These are phyloP conservation scores for Lottia scabra DNA, from an alignment of 2,888 invertebrate species.

Conservation along the genomic window DNA sequence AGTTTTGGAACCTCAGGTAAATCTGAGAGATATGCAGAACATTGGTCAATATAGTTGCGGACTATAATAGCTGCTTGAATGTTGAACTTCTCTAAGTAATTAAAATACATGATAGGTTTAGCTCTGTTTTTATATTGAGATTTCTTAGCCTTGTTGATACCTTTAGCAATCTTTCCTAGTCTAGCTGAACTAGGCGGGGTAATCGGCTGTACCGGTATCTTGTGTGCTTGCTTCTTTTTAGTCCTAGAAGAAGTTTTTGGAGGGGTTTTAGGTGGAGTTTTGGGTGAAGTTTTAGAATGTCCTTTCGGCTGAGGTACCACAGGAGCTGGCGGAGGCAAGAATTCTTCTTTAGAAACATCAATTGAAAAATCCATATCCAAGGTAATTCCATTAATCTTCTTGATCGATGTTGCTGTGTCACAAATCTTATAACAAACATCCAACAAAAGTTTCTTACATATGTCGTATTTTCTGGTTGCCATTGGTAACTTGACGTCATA, in stretches of 20 bases:
- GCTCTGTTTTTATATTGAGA: not conserved
- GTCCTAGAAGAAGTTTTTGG: not conserved
- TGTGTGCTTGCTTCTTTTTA: not conserved
- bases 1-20: no score
- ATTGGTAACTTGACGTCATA: not conserved
- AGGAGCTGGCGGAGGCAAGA: not conserved
- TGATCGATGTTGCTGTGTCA: not conserved
- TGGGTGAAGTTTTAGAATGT: not conserved
- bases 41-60: not conserved
- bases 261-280: not conserved
- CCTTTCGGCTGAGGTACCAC: not conserved
- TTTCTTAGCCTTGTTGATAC: not conserved
- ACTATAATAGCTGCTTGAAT: not conserved
- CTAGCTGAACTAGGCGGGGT: not conserved
- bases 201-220: no score
- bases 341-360: not conserved
- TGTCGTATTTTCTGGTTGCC: not conserved
- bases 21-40: not conserved
- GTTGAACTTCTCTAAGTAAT: not conserved
- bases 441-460: not conserved
- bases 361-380: not conserved
- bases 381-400: not conserved
- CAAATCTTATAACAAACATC: not conserved
- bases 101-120: not conserved
- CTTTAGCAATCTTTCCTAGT: not conserved